Evolutionary conservation across 2,888 invertebrate species (phyloP).

Genomic region (Agrotis segetum): DNA sequence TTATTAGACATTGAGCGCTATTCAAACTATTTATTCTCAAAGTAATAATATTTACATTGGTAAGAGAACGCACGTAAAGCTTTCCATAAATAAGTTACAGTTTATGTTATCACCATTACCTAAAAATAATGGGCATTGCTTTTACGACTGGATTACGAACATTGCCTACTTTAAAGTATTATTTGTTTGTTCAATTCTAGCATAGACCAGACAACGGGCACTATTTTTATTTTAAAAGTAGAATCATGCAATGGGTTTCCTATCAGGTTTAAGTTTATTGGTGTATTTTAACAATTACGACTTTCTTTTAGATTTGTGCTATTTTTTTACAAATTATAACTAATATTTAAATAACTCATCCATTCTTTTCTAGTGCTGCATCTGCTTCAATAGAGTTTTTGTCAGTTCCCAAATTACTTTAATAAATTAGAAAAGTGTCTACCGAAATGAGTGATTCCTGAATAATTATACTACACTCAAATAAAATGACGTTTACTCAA

Average conservation of each 20-base stretch:
- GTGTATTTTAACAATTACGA: not conserved
- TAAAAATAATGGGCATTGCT: conserved; percentile 26
- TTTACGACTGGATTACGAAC: not conserved
- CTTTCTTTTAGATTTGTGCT: conserved; percentile 8
- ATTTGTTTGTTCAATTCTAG: conserved; percentile 31
- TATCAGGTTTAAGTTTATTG: conserved; percentile 5
- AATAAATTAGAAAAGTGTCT: too few relatives aligned
- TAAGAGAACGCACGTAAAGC: not conserved
- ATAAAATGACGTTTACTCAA: too few relatives aligned
- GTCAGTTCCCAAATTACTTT: too few relatives aligned
- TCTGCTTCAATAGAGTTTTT: too few relatives aligned
- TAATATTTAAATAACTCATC: not conserved
- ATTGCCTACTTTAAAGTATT: conserved; percentile 1
- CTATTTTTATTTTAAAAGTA: conserved; percentile 31
- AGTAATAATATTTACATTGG: conserved; percentile 19
- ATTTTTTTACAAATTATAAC: not conserved
- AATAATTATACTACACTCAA: too few relatives aligned
- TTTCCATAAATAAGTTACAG: conserved; percentile 13
- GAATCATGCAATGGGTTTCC: conserved; percentile 3
- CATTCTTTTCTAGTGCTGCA: too few relatives aligned
- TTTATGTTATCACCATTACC: conserved; percentile 26
- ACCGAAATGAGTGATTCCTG: too few relatives aligned
- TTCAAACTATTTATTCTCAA: conserved; percentile 1
- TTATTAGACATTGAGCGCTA: conserved; percentile 8
- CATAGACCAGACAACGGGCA: conserved; percentile 1